Evolutionary conservation across 1,140 invertebrate genomes (phyloP).

Genomic region (Drosophila santomea): DNA sequence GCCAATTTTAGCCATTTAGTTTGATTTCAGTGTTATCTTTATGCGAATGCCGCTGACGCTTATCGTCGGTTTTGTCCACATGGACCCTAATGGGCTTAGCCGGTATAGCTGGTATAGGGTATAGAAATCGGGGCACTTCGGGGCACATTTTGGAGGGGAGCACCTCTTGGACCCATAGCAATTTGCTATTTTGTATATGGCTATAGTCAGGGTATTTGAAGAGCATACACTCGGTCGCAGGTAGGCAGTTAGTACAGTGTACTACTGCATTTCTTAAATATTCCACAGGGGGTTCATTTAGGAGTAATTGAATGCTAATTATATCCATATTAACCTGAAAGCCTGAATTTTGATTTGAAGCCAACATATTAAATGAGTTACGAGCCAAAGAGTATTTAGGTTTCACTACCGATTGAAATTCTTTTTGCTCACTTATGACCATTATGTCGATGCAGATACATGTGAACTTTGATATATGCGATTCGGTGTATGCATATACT

Average conservation of each 20-base stretch:
- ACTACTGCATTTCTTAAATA: too few species aligned
- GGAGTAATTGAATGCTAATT: too few species aligned
- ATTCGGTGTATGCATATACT: conserved; percentile 13
- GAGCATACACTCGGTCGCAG: conserved; percentile 11
- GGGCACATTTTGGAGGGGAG: conserved; percentile 3
- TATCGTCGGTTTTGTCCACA: conserved; percentile 58
- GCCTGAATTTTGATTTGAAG: too few species aligned
- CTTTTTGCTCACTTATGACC: conserved; percentile 13
- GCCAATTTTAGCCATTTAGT: conserved; percentile 83
- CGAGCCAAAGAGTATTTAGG: conserved; percentile 16
- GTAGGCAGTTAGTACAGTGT: too few species aligned
- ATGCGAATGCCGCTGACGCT: conserved; percentile 66
- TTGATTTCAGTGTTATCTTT: conserved; percentile 79
- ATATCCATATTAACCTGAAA: too few species aligned
- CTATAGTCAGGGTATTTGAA: conserved; percentile 28
- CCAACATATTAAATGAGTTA: too few species aligned
- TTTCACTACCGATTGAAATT: too few species aligned
- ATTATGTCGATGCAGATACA: conserved; percentile 14
- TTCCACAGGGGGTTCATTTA: too few species aligned
- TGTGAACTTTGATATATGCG: conserved; percentile 22
- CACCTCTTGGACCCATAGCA: conserved; percentile 30
- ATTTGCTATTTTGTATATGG: conserved; percentile 30
- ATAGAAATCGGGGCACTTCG: conserved; percentile 6
- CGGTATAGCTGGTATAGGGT: conserved; percentile 13
- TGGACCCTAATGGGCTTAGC: conserved; percentile 70